Base-by-base conservation (phyloP, 2,113 vertebrate species). In the Cyanistes caeruleus region DNA sequence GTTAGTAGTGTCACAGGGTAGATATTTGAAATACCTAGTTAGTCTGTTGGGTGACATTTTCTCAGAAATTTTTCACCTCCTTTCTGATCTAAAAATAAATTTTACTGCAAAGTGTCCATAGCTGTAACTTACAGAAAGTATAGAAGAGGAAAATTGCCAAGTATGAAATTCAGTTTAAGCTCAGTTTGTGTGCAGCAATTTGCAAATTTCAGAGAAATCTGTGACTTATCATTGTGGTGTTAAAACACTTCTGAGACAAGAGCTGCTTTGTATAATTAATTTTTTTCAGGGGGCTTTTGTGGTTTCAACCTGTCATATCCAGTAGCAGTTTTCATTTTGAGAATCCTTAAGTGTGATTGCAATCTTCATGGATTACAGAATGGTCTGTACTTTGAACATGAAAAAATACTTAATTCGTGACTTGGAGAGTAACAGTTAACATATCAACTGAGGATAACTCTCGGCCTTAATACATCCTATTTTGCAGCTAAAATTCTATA, bases 331-430 rank as follows among this genome's bases (percentile, higher is more conserved):
- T 96, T 94, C 84, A 89, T 97, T 96, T 87, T 96, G 93, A 97
- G 84, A 97, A 90, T 95, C 69, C 56, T 97, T 98, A 97, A 97
- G 95, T 96, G 70, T 22, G 52, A 92, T 97, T 97, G 92, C 94
- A 95, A 37, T 93, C 92, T 95, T 93, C 76, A 93, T 85, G 87
- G 81, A 83, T 97, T 95, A 84, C 76, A 97, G 94, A 97, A 93
- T 93, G 81, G 63, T 95, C 56, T 96, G 82, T 90, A 73, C 93
- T 97, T 98, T 91, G 87, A 95, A 96, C 83, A 91, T 90, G 73
- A 93, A 94, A 94, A 97, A 95, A 79, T 83, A 89, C 27, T 86
- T 91, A 56, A 92, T 95, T 97, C 6, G 24, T 96, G 87, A 95
- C 95, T 97, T 95, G 79, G 90, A 96, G 96, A 96, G 86, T 56